These are phyloP conservation scores for Malurus splendens DNA, from an alignment of 2,797 vertebrate species.

Conservation along the genomic window DNA sequence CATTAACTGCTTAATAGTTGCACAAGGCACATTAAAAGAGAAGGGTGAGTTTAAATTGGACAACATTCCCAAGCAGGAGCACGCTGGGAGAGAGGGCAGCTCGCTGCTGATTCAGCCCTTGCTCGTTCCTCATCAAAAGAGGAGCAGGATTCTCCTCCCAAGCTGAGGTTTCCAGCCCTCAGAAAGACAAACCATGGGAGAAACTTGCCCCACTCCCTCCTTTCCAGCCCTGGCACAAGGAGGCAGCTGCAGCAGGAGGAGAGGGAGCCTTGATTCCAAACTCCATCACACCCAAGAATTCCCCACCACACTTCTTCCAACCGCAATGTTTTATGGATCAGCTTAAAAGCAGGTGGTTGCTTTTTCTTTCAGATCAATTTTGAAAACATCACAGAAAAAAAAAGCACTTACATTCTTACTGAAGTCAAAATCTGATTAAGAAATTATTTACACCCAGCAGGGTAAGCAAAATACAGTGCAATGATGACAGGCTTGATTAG, in stretches of 20 bases:
- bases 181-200: not conserved
- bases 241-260: not conserved
- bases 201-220: rapidly evolving
- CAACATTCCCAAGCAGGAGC: not conserved
- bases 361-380: not conserved
- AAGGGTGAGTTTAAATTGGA: not conserved
- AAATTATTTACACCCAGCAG: not conserved
- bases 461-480: not conserved
- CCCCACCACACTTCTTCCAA: not conserved
- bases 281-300: too few relatives aligned
- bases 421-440: not conserved
- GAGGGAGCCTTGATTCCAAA: not conserved
- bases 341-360: not conserved
- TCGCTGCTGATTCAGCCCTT: not conserved
- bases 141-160: not conserved
- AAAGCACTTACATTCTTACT: not conserved
- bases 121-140: rapidly evolving
- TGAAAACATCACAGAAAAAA: not conserved
- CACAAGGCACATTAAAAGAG: not conserved
- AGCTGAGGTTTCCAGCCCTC: not conserved
- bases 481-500: not conserved
- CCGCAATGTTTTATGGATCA: not conserved
- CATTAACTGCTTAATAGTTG: not conserved
- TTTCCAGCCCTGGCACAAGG: rapidly evolving
- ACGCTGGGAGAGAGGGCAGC: rapidly evolving